Conservation (phyloP, 2,888 invertebrate genomes). For the Erebia epiphron region DNA sequence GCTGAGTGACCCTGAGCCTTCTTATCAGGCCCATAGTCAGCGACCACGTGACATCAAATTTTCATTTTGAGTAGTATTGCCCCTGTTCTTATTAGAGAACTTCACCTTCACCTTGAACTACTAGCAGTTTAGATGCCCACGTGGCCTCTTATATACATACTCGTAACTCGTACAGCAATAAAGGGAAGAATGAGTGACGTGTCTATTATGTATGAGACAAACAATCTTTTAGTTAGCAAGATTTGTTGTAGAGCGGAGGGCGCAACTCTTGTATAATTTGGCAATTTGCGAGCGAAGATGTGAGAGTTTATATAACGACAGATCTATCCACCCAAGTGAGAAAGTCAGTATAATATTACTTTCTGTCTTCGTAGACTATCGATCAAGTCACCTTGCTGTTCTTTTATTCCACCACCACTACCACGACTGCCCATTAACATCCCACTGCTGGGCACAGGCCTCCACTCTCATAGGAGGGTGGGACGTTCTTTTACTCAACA, state of each 20-base stretch:
- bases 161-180: neutral
- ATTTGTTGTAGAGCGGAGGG: slow-evolving; percentile 4
- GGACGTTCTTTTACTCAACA: too few relatives aligned
- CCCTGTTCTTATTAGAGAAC: too few relatives aligned
- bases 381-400: too few relatives aligned
- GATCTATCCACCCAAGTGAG: neutral
- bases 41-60: too few relatives aligned
- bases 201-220: slow-evolving; percentile 6
- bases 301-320: slow-evolving; percentile 8
- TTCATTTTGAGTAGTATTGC: too few relatives aligned
- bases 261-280: slow-evolving; percentile 11
- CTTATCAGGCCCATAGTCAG: too few relatives aligned
- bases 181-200: neutral
- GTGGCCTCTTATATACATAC: neutral
- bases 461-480: too few relatives aligned
- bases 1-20: too few relatives aligned
- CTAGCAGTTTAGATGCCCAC: neutral
- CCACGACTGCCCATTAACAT: too few relatives aligned
- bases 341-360: neutral
- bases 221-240: slow-evolving; percentile 8
- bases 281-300: slow-evolving; percentile 11
- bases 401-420: too few relatives aligned
- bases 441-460: too few relatives aligned
- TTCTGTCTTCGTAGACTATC: neutral
- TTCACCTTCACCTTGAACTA: neutral